Percentiles rank a stretch among this genome's conserved stretches.
These are phyloP conservation scores for Ennomos erosarius DNA, from an alignment of 2,888 invertebrate species.

Conservation along the genomic window DNA sequence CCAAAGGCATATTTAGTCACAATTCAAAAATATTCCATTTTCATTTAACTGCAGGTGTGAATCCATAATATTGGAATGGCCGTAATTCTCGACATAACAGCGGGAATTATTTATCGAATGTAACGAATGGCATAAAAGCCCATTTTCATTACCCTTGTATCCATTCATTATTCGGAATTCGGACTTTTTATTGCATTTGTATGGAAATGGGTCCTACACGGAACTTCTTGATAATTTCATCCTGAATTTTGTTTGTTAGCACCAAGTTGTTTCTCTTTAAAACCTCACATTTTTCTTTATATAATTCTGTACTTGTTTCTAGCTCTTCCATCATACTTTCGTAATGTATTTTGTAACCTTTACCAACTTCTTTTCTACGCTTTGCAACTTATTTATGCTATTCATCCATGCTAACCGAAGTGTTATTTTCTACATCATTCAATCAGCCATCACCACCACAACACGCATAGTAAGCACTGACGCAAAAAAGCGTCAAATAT, in stretches of 20 bases:
- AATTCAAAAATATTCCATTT: background rate
- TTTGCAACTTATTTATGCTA: too few relatives aligned
- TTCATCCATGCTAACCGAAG: background rate
- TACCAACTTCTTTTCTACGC: too few relatives aligned
- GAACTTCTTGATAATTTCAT: conserved; percentile 61
- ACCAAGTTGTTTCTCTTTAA: conserved; percentile 45
- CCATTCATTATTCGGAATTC: conserved; percentile 63
- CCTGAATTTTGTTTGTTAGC: conserved; percentile 59
- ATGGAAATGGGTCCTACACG: conserved; percentile 62
- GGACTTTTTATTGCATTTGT: conserved; percentile 70
- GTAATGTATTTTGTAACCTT: too few relatives aligned
- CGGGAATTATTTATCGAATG: conserved; percentile 47
- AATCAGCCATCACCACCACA: conserved; percentile 41
- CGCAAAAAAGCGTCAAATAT: conserved; percentile 84
- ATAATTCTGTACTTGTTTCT: too few relatives aligned
- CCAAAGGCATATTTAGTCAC: conserved; percentile 1
- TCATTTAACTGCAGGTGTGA: conserved; percentile 8
- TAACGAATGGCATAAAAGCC: conserved; percentile 55
- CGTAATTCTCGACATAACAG: conserved; percentile 35
- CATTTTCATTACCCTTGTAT: conserved; percentile 59
- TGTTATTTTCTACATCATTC: background rate
- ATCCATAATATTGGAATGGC: conserved; percentile 20
- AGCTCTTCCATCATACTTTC: too few relatives aligned
- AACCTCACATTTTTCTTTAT: background rate
- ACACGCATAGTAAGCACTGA: conserved; percentile 51